phyloP scores from a whole-genome alignment of 2,797 vertebrate genomes.

The Lophotriccus pileatus region DNA sequence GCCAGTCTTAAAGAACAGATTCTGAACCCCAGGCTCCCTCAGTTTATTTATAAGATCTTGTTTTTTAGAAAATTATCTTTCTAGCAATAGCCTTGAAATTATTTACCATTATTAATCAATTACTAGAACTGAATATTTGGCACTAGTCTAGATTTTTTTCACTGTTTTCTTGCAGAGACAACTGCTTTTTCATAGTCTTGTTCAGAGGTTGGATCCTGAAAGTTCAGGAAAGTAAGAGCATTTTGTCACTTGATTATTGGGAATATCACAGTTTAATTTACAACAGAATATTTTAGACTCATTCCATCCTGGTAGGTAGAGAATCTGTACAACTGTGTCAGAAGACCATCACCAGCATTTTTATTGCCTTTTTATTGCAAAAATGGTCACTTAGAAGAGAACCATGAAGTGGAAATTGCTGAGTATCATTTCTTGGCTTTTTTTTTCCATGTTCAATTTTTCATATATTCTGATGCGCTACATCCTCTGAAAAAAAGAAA shows the following conservation, averaged over 20 bases:
- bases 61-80: slow-evolving; percentile 12
- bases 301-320: neutral
- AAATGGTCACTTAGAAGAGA: neutral
- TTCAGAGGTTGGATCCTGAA: neutral
- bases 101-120: slow-evolving; percentile 9
- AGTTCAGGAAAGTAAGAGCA: neutral
- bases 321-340: neutral
- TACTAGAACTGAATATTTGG: neutral
- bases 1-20: neutral
- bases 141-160: neutral
- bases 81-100: slow-evolving; percentile 12
- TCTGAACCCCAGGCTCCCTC: neutral
- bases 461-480: neutral
- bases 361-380: neutral
- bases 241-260: slow-evolving; percentile 6
- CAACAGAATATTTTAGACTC: neutral
- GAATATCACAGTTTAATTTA: slow-evolving; percentile 17
- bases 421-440: neutral
- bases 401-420: neutral
- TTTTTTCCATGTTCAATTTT: neutral
- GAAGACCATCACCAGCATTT: neutral
- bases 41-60: neutral
- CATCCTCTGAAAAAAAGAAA: neutral
- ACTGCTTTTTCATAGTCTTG: neutral
- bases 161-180: neutral